Evolutionary conservation across 1,140 invertebrate species (phyloP).

Genomic region (Meloidogyne hapla): DNA sequence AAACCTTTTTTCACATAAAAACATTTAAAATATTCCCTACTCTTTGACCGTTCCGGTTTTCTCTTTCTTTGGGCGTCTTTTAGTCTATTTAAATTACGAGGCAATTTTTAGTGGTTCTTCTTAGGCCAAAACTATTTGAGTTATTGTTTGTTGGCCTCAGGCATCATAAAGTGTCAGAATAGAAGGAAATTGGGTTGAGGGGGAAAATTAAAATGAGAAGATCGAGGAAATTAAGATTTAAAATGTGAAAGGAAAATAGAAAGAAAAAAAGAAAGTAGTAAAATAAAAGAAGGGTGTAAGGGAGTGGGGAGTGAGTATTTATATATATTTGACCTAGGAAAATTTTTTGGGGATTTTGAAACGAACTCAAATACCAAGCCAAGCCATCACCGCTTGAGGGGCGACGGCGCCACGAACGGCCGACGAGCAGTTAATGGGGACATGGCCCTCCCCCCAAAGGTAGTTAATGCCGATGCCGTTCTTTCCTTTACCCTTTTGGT

Average conservation of each 20-base stretch:
- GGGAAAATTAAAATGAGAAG: no score
- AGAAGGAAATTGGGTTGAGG: neutral
- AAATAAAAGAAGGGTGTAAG: neutral
- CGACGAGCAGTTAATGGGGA: slow-evolving; percentile 1
- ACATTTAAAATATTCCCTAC: no score
- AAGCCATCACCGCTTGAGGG: neutral
- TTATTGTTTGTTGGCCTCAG: neutral
- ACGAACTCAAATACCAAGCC: neutral
- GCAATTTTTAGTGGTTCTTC: neutral
- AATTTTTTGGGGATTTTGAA: neutral
- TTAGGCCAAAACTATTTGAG: neutral
- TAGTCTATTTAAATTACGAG: no score
- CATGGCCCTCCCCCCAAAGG: neutral
- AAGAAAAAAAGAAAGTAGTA: neutral
- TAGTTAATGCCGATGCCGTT: neutral
- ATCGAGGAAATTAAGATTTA: neutral
- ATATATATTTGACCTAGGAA: neutral
- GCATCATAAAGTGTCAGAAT: neutral
- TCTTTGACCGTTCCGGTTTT: no score
- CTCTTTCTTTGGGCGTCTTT: no score
- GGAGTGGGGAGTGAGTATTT: neutral
- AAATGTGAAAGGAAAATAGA: neutral
- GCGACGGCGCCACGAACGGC: neutral
- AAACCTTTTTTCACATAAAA: no score
- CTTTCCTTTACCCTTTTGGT: neutral